Evolutionary conservation across 2,888 invertebrate species (phyloP), one percentile per base, ranked within the genome.

Genomic region (Embidobia sp.): DNA sequence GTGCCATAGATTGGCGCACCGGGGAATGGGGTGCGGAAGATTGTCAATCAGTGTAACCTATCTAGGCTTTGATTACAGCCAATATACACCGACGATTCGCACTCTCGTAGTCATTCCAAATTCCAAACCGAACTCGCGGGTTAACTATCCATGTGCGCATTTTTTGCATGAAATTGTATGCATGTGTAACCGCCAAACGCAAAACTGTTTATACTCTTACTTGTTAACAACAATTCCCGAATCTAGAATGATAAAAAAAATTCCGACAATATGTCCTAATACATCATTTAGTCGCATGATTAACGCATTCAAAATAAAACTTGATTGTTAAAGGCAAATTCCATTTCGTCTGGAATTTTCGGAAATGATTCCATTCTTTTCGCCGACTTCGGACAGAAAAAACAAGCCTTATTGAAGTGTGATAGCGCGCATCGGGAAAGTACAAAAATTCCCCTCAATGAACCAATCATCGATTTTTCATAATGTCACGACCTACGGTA

Each of bases 21-120:
- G 37, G 40, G 55, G 73, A 46, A 59, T 66, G 76, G 77, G 78
- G 51, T 64, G 64, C 77, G 74, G 83, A 85, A 86, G 84, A 85
- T 86, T 86, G 85, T 85, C 85, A 86, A 86, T 85, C 85, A 85
- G 84, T 82, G 79, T 81, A 77, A 84, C 67, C 81, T 80, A 85
- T 85, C 84, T 83, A 81, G 82, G 81, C 81, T 85, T 49, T 86
- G 84, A 86, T 86, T 86, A 86, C 84, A 80, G 78, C 64, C 73
- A 67, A 78, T 78, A 61, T 78, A 76, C 80, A 61, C 78, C 59
- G 77, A 61, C 74, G 80, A 70, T 73, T 66, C 66, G 59, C 42
- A 51, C 35, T 48, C 73, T 78, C 59, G 44, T 55, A 55, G 69
- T 79, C 80, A 81, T 79, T 77, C 70, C 49, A 73, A 80, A 79